Conservation (phyloP, 2,113 vertebrate species). For the Ondatra zibethicus region DNA sequence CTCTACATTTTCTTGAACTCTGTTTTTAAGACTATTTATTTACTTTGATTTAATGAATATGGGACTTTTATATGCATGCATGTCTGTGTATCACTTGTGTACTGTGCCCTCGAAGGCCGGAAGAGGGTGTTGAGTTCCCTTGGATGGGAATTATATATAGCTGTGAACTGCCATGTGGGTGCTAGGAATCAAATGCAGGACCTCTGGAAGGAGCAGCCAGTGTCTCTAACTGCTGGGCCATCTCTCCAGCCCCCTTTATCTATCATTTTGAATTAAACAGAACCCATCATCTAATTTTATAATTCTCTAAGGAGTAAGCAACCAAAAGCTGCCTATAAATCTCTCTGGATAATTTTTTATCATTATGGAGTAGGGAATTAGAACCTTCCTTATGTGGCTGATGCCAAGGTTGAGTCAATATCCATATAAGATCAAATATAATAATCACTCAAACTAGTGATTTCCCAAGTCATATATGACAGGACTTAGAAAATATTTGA, state of each 20-base stretch:
- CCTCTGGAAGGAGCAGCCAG: neutral
- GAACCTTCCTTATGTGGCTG: neutral
- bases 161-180: neutral
- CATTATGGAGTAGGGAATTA: neutral
- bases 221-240: neutral
- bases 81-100: neutral
- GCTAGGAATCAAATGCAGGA: neutral
- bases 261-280: slow-evolving; percentile 17
- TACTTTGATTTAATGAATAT: neutral
- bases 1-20: neutral
- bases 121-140: neutral
- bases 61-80: neutral
- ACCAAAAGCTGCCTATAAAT: neutral
- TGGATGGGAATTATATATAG: neutral
- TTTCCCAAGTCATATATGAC: neutral
- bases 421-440: neutral
- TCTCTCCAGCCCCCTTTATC: neutral
- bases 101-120: neutral
- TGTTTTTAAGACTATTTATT: neutral
- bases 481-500: neutral
- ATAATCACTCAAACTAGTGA: neutral
- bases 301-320: slow-evolving; percentile 31
- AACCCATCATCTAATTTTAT: slow-evolving; percentile 29
- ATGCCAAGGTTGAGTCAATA: slow-evolving; percentile 32
- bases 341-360: slow-evolving; percentile 10